Evolutionary conservation across 2,113 vertebrate species (phyloP).

Genomic region (Myrmophylax atrothorax): DNA sequence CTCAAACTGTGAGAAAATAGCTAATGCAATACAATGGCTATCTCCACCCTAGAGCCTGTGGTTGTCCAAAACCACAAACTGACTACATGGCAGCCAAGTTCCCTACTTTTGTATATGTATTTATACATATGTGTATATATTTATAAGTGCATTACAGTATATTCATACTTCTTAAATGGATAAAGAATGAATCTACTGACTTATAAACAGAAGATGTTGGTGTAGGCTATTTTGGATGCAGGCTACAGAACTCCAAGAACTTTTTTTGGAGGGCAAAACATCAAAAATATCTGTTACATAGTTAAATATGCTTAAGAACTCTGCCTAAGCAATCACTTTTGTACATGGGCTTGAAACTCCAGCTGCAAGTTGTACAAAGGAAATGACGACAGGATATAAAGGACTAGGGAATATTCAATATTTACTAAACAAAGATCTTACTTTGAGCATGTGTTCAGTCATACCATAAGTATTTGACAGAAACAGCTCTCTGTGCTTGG

Average conservation of each 20-base stretch:
- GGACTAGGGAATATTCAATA: conserved; percentile 61
- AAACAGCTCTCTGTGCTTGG: background rate
- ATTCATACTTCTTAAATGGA: background rate
- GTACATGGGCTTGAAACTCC: conserved; percentile 26
- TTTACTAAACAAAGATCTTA: conserved; percentile 65
- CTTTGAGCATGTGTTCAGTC: conserved; percentile 38
- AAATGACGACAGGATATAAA: conserved; percentile 64
- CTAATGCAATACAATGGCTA: background rate
- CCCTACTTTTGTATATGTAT: background rate
- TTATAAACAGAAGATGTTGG: background rate
- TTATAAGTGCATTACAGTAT: background rate
- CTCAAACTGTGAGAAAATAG: background rate
- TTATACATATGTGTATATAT: background rate
- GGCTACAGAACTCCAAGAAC: background rate
- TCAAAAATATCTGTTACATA: background rate
- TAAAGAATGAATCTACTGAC: background rate
- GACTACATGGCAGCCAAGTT: background rate
- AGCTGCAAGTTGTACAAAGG: conserved; percentile 58
- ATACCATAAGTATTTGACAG: conserved; percentile 41
- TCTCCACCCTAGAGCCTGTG: conserved; percentile 8
- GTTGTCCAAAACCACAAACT: conserved; percentile 23
- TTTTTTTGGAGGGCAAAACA: background rate
- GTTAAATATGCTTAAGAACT: background rate
- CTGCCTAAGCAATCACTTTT: background rate
- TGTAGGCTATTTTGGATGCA: background rate